A percentile compares a stretch with the other conserved stretches of the same genome.
Evolutionary conservation across 2,888 invertebrate genomes (phyloP).

Genomic region (Habroteleia sp.): DNA sequence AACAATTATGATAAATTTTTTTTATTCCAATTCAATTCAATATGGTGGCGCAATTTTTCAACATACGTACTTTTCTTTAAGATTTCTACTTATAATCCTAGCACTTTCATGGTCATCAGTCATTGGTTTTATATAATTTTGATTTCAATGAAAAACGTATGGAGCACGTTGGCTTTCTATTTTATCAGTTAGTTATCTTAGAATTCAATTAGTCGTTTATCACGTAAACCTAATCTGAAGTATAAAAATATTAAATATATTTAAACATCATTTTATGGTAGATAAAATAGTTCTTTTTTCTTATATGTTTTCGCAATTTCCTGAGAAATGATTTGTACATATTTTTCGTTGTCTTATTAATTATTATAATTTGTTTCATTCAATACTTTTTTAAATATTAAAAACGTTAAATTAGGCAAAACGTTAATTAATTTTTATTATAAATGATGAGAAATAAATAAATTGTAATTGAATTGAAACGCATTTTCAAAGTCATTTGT

Average conservation of each 20-base stretch:
- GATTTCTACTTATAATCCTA: constrained; percentile 23
- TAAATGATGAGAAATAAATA: too few species aligned
- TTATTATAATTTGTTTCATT: neutral
- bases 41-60: constrained; percentile 18
- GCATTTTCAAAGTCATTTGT: too few species aligned
- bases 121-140: constrained; percentile 25
- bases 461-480: too few species aligned
- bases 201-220: neutral
- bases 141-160: constrained; percentile 2
- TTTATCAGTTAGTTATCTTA: neutral
- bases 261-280: constrained; percentile 28
- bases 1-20: constrained; percentile 45
- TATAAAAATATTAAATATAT: constrained; percentile 48
- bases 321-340: constrained; percentile 26
- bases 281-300: constrained; percentile 25
- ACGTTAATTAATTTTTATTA: too few species aligned
- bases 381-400: neutral
- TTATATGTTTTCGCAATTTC: constrained; percentile 23
- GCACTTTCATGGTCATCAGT: constrained; percentile 44
- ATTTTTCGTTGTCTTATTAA: constrained; percentile 8
- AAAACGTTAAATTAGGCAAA: too few species aligned
- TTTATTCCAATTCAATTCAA: constrained; percentile 40
- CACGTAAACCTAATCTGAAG: constrained; percentile 22
- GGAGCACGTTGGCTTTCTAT: too few species aligned
- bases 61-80: constrained; percentile 27